Evolutionary conservation across 2,113 vertebrate genomes (phyloP), one percentile per base, ranked within the genome.

Genomic region (Cervus canadensis): DNA sequence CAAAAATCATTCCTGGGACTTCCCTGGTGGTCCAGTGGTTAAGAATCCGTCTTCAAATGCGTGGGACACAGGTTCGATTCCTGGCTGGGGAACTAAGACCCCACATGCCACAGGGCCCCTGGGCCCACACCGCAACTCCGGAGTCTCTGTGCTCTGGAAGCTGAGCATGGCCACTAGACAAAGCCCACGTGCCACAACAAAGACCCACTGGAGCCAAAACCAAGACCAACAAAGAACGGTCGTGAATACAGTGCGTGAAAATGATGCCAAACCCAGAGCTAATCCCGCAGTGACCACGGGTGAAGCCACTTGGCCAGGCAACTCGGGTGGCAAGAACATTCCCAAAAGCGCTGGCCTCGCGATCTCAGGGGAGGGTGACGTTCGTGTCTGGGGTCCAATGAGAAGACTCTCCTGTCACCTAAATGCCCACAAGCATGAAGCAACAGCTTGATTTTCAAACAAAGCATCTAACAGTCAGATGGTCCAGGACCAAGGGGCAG

Each of bases 231-330:
- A 74, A 15, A 43, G 43, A 57, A n/a, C 14, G 10, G 25, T 84
- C 64, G 33, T 16, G 7, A 54, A 40, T 3, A 54, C 9, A 19
- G 1, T 0, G 1, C 3, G 0, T 21, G 16, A 30, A 17, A 57
- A 62, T 3, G 17, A 40, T 0, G 19, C 57, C 36, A n/a, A 26
- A 8, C n/a, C 74, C 54, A 54, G 12, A 74, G 64, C 21, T 7
- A 4, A 36, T 1, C 50, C 45, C 1, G 5, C n/a, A 89, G 71
- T 5, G 6, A 56, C 5, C 50, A 40, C 19, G 17, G 60, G 17
- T 11, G 54, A 21, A 40, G 14, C 36, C 52, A 71, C 16, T 1
- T 14, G 3, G 11, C 36, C 48, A 54, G 36, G n/a, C 25, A 28
- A 25, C n/a, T 0, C 1, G 0, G 19, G 30, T 16, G 48, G 15